Evolutionary conservation across 2,888 invertebrate genomes (phyloP).

Genomic region (Tuta absoluta): DNA sequence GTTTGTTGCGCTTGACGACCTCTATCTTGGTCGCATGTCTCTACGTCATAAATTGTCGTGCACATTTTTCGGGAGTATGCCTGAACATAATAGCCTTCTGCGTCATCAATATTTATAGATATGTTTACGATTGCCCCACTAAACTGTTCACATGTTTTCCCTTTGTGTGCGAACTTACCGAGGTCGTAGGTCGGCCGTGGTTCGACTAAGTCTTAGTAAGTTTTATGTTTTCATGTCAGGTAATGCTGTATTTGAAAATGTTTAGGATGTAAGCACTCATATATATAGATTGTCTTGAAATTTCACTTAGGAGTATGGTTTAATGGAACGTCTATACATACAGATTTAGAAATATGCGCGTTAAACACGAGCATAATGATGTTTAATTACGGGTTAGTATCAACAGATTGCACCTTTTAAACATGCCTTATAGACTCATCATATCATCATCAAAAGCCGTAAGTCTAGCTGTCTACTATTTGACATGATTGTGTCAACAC

Average conservation of each 20-base stretch:
- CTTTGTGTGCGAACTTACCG: constrained; percentile 39
- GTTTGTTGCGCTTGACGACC: constrained; percentile 34
- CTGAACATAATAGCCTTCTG: constrained; percentile 72
- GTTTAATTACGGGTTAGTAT: background rate
- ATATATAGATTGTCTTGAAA: too few relatives aligned
- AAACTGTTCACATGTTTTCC: constrained; percentile 56
- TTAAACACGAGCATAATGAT: background rate
- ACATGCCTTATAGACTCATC: too few relatives aligned
- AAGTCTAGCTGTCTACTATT: too few relatives aligned
- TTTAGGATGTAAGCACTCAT: constrained; percentile 1
- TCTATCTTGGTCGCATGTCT: constrained; percentile 71
- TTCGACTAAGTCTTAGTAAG: constrained; percentile 1
- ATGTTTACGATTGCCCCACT: constrained; percentile 69
- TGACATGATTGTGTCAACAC: too few relatives aligned
- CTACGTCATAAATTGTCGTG: constrained; percentile 65
- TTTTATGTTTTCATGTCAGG: constrained; percentile 12
- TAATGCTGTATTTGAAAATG: constrained; percentile 9
- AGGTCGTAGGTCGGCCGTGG: constrained; percentile 18
- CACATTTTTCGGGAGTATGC: constrained; percentile 71
- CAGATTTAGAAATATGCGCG: background rate
- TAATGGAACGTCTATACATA: background rate
- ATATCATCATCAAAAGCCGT: too few relatives aligned
- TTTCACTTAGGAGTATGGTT: background rate
- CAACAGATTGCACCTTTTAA: background rate
- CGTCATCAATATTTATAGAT: constrained; percentile 76